Conservation (phyloP, 2,797 vertebrate genomes). For the Melanotaenia parkinsoni region DNA sequence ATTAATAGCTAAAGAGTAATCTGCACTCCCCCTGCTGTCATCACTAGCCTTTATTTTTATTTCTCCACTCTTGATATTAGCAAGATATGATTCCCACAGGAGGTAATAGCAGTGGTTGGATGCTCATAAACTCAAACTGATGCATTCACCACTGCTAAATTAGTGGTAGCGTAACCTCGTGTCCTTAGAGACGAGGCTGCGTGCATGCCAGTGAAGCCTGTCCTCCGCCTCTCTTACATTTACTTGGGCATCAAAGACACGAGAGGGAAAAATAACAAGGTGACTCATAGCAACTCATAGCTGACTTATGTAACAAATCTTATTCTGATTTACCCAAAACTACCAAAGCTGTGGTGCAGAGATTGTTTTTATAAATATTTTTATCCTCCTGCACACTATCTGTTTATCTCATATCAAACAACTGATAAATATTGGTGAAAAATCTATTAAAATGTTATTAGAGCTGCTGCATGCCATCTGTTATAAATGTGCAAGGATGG, state of each 20-base stretch:
- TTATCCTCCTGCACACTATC: background rate
- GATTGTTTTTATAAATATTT: background rate
- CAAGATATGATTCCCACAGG: conserved; percentile 29
- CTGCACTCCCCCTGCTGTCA: conserved; percentile 23
- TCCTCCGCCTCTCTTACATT: conserved; percentile 35
- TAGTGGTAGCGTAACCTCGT: conserved; percentile 25
- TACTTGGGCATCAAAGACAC: conserved; percentile 31
- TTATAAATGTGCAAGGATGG: conserved; percentile 1
- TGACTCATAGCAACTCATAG: conserved; percentile 56
- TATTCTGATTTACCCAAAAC: conserved; percentile 15
- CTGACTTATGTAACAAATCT: conserved; percentile 44
- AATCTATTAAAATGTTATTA: background rate
- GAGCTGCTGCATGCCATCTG: background rate
- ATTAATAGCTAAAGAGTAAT: conserved; percentile 3
- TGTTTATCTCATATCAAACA: background rate
- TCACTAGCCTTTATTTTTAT: background rate
- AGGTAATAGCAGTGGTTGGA: conserved; percentile 24
- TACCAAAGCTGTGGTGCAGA: background rate
- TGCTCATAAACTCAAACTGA: conserved; percentile 45
- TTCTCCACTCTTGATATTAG: conserved; percentile 10
- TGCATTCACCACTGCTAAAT: conserved; percentile 46
- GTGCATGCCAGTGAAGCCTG: conserved; percentile 6
- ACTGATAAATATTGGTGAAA: background rate
- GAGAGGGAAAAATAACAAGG: conserved; percentile 37
- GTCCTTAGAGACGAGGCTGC: conserved; percentile 33